phyloP scores from a whole-genome alignment of 2,113 vertebrate genomes.

The Tyrannus savana region DNA sequence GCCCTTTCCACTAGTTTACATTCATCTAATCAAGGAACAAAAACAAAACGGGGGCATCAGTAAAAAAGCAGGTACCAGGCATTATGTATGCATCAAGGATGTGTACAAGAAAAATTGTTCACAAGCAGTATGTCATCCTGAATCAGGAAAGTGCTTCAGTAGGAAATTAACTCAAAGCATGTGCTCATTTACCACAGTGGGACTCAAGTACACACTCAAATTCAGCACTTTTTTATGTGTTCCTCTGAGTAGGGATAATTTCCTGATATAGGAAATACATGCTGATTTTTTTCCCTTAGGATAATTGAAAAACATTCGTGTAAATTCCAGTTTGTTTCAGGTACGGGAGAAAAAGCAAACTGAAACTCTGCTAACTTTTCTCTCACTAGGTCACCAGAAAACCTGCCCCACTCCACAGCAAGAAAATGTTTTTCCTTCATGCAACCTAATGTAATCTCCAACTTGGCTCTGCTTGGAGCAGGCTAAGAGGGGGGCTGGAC shows the following conservation, averaged over 20 bases:
- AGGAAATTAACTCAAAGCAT: constrained; percentile 62
- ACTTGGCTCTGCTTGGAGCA: not conserved
- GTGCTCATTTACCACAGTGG: constrained; percentile 11
- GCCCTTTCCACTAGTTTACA: constrained; percentile 57
- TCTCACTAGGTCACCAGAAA: not conserved
- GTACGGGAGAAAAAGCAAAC: not conserved
- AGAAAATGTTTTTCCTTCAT: constrained; percentile 1
- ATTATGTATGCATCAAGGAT: constrained; percentile 53
- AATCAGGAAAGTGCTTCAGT: constrained; percentile 57
- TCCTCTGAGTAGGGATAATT: constrained; percentile 38
- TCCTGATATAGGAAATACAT: constrained; percentile 48
- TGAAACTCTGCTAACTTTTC: not conserved
- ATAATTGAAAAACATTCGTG: constrained; percentile 37
- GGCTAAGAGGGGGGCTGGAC: not conserved
- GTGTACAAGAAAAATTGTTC: constrained; percentile 60
- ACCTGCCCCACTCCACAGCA: not conserved
- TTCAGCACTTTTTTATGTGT: constrained; percentile 47
- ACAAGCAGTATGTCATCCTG: constrained; percentile 49
- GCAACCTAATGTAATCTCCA: not conserved
- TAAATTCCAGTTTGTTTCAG: constrained; percentile 40
- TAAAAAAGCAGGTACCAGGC: constrained; percentile 41
- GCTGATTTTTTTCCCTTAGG: constrained; percentile 45
- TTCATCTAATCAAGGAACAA: constrained; percentile 55
- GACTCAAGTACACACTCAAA: constrained; percentile 10
- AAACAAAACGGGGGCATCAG: constrained; percentile 34